phyloP scores from a whole-genome alignment of 2,797 vertebrate genomes.

The Cirrhinus mrigala region DNA sequence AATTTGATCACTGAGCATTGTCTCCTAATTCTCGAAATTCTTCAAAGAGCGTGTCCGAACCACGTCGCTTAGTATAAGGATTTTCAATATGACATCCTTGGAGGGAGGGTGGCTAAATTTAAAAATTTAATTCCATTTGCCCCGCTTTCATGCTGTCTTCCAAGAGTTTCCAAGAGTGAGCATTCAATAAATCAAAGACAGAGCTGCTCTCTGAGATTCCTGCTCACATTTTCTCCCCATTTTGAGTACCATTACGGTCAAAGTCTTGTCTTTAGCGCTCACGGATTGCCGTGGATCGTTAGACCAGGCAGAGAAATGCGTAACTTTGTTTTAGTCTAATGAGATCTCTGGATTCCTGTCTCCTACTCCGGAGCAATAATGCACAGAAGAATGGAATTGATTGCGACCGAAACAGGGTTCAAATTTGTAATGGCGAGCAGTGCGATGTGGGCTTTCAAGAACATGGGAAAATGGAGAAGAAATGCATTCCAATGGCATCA shows the following conservation, averaged over 20 bases:
- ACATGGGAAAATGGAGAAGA: constrained; percentile 36
- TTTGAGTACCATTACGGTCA: constrained; percentile 36
- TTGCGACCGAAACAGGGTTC: constrained; percentile 48
- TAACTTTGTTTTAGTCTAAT: constrained; percentile 65
- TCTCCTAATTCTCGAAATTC: constrained; percentile 9
- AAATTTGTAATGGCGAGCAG: constrained; percentile 53
- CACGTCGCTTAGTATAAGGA: constrained; percentile 17
- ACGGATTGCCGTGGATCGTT: constrained; percentile 54
- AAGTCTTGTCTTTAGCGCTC: constrained; percentile 35
- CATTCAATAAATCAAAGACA: constrained; percentile 61
- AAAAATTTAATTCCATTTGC: constrained; percentile 51
- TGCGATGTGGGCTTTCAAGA: constrained; percentile 51
- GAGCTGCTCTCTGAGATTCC: constrained; percentile 27
- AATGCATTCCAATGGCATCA: constrained; percentile 55
- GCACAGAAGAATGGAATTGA: constrained; percentile 60
- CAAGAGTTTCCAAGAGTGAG: constrained; percentile 49
- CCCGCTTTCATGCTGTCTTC: constrained; percentile 48
- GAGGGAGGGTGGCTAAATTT: constrained; percentile 41
- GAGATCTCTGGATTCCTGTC: constrained; percentile 63
- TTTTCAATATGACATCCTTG: constrained; percentile 44
- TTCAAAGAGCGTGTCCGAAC: constrained; percentile 28
- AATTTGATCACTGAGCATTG: constrained; percentile 31
- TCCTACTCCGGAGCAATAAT: constrained; percentile 51
- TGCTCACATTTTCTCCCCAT: constrained; percentile 25
- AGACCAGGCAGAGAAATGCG: constrained; percentile 55